These are phyloP conservation scores for Ciconia maguari DNA, from an alignment of 2,113 vertebrate species.

Conservation along the genomic window DNA sequence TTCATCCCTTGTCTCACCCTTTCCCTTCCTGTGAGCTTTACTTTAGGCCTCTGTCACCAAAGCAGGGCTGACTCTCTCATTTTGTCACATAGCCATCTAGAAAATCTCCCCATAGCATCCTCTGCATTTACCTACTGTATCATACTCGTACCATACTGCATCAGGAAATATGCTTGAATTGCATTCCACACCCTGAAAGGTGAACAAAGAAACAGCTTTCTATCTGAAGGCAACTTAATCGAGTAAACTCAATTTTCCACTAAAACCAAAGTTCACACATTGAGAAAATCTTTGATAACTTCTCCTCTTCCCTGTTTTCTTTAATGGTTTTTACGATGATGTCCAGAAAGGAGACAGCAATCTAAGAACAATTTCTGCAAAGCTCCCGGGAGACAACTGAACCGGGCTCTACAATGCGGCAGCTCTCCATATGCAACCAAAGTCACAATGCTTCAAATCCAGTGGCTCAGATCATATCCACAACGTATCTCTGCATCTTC, in stretches of 20 bases:
- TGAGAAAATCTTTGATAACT: not conserved
- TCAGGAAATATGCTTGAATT: slow-evolving; percentile 85
- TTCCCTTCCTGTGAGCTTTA: not conserved
- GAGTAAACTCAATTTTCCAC: not conserved
- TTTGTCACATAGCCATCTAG: not conserved
- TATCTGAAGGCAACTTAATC: not conserved
- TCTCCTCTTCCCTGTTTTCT: not conserved
- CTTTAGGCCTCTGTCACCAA: not conserved
- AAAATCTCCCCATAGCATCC: not conserved
- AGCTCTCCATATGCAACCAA: not conserved
- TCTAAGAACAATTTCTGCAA: not conserved
- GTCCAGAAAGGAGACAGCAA: not conserved
- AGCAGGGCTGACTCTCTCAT: not conserved
- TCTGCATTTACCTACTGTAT: slow-evolving; percentile 81
- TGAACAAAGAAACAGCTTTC: not conserved
- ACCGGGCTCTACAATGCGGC: not conserved
- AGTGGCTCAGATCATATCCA: not conserved
- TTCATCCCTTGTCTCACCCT: not conserved
- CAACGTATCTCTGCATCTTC: not conserved
- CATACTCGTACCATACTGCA: slow-evolving; percentile 91
- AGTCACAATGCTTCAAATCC: not conserved
- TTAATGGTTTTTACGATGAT: not conserved
- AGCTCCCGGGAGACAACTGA: not conserved
- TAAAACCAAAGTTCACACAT: not conserved
- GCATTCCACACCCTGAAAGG: slow-evolving; percentile 70